Evolutionary conservation across 2,113 vertebrate genomes (phyloP), one percentile per base, ranked within the genome.

Genomic region (Pituophis catenifer): DNA sequence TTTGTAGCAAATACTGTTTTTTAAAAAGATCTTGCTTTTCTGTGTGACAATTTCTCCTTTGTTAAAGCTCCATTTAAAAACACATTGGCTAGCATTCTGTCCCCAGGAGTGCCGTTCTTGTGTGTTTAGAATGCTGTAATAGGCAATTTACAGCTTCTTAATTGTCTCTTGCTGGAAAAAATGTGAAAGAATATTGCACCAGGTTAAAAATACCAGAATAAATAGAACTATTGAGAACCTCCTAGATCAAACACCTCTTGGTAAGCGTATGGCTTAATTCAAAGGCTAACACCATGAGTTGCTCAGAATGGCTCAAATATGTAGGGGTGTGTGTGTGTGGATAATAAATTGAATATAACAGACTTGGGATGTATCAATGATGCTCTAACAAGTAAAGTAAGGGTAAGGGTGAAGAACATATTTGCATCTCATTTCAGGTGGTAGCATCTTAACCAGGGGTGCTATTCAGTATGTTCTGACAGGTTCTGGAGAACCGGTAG

Each of bases 121-220:
- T 33, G 93, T 85, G 93, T 92, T 86, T 95, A 54, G 75, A 92
- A 92, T 86, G 59, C 87, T 88, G 85, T 89, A 93, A 86, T 26
- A 58, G 54, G 91, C 65, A 94, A 89, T 96, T 96, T 86, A 90
- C n/a, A 94, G 95, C 92, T 81, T 94, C 91, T 96, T 95, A 93
- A 88, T 90, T 91, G 85, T 54, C 89, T 55, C 90, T 62, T 85
- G 57, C 50, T 91, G 90, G 59, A 93, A 95, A 86, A 38, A n/a
- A 87, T 88, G 90, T 50, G 92, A 95, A 95, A 89, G 91, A 94
- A 94, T 94, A 86, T 85, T 93, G 88, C 62, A 92, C 62, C 7
- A 0, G 70, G 95, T 95, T 94, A 38, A 96, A 94, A 94, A 96
- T 91, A 94, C 93, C 94, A 96, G 85, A 48, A 91, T 92, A 29